Evolutionary conservation across 2,113 vertebrate genomes (phyloP), one percentile per base, ranked within the genome.

Genomic region (Hydropotes inermis): DNA sequence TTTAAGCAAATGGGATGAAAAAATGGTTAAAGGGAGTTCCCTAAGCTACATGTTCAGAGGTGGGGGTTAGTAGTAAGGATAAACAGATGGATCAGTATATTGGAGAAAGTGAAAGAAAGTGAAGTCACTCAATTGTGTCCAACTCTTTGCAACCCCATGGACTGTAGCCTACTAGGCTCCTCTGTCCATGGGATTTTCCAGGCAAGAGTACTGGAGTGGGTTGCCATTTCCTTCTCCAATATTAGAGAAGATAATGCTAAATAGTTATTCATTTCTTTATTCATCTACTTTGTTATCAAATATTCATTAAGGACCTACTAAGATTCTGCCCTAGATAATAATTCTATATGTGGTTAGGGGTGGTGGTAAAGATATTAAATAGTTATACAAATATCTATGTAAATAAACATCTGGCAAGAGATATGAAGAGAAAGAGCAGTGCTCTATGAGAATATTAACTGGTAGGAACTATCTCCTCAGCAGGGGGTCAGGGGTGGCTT

Each of bases 1-100:
- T 90, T 94, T 89, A 96, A 91, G 33, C 36, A 95, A 88, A 61
- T 84, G 5, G 81, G 28, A 82, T 89, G 58, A 91, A 87, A 39
- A 92, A 58, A 55, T 70, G 55, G n/a, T 86, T 91, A 96, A 74
- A 74, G 17, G 21, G 43, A 52, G 60, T 54, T 21, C 19, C 19
- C 15, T 86, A 91, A 52, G 2, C 21, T 57, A 10, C 3, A 43
- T 25, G 39, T 3, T 43, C 82, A 88, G 74, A 70, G 30, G 17
- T 87, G 15, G 50, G 61, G 43, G 61, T 17, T 61, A 21, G 87
- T 23, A 60, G 36, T 52, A 60, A 13, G 95, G 50, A 88, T 79
- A 81, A n/a, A 79, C 33, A 45, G 50, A 82, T 13, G 19, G 55
- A 61, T 78, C 50, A 81, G 52, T 33, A 61, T 5, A 81, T 7